Evolutionary conservation across 2,888 invertebrate species (phyloP).

Genomic region (Lamellibrachia satsuma): DNA sequence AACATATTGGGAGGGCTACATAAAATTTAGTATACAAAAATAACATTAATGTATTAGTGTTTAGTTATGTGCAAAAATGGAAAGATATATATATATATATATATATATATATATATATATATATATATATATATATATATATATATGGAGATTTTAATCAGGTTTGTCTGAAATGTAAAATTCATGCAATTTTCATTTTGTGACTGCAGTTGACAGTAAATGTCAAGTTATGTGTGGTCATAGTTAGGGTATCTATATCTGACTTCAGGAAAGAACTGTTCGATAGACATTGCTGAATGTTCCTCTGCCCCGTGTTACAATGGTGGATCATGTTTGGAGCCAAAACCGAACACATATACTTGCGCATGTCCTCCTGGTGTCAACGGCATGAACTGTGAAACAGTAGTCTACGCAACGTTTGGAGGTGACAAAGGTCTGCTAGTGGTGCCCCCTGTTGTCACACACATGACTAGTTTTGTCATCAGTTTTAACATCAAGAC

Average conservation of each 20-base stretch:
- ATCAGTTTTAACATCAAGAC: slow-evolving; percentile 48
- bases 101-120: no score
- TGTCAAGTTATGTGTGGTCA: no score
- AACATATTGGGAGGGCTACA: no score
- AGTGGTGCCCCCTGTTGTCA: slow-evolving; percentile 34
- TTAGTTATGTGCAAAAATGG: no score
- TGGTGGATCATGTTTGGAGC: slow-evolving; percentile 90
- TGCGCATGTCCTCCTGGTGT: slow-evolving; percentile 54
- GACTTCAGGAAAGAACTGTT: slow-evolving; percentile 45
- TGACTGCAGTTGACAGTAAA: background rate
- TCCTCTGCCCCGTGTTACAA: slow-evolving; percentile 81
- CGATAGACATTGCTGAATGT: slow-evolving; percentile 46
- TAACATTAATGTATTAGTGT: no score
- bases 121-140: no score
- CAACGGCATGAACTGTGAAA: slow-evolving; percentile 50
- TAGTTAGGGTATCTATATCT: background rate
- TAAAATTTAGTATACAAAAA: no score
- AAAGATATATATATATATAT: no score
- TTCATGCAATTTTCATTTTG: background rate
- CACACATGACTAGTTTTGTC: slow-evolving; percentile 25
- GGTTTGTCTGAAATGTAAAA: background rate
- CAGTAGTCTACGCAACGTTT: slow-evolving; percentile 52
- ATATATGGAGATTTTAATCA: no score
- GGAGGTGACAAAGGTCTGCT: slow-evolving; percentile 45
- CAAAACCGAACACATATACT: slow-evolving; percentile 73